Conservation (phyloP, 35 echinoderm and acorn worm genomes). For the Ophioderma brevispina region DNA sequence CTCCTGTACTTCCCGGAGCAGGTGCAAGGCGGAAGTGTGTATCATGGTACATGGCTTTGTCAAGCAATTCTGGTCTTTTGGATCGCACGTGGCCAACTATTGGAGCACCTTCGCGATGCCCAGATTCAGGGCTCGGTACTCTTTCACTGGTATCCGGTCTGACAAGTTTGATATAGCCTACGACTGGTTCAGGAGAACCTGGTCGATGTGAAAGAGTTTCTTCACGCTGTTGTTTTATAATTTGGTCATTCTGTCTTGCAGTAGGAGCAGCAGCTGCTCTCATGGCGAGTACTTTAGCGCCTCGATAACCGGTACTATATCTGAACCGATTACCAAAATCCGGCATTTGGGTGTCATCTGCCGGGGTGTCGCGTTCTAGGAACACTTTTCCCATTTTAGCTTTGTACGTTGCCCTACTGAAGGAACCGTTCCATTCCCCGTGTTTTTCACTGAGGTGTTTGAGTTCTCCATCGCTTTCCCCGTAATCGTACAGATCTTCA, state of each 20-base stretch:
- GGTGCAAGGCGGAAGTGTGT: neutral
- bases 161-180: slow-evolving; percentile 34
- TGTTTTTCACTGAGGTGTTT: neutral
- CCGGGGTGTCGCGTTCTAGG: neutral
- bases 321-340: slow-evolving; percentile 10
- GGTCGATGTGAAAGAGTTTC: neutral
- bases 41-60: neutral
- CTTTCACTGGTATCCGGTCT: slow-evolving; percentile 9
- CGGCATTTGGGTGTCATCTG: neutral
- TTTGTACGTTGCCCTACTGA: slow-evolving; percentile 5
- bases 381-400: slow-evolving; percentile 17
- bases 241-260: neutral
- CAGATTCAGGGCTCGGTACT: neutral
- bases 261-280: slow-evolving; percentile 16
- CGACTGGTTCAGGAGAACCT: neutral
- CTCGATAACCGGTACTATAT: slow-evolving; percentile 23
- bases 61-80: neutral
- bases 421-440: neutral
- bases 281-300: slow-evolving; percentile 24
- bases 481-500: slow-evolving; percentile 32
- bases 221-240: neutral
- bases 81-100: neutral
- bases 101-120: neutral
- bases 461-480: slow-evolving; percentile 20
- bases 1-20: neutral